These are phyloP conservation scores for Hydractinia echinata DNA, from an alignment of 30 jellyfish, hydroid and myxozoan genomes.

Conservation along the genomic window DNA sequence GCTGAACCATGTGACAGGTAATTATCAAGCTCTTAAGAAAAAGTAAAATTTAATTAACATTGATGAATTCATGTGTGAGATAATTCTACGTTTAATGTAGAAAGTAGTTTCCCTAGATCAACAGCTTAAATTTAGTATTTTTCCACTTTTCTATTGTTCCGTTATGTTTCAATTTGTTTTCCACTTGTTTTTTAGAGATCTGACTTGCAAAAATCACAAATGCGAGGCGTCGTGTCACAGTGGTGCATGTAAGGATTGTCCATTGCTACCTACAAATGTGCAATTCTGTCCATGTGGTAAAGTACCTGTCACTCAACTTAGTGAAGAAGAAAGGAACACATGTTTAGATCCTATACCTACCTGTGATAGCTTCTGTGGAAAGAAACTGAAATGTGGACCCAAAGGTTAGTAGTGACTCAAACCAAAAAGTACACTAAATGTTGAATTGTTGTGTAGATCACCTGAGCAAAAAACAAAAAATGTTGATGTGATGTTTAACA, in stretches of 20 bases:
- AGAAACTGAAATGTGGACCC: conserved; percentile 78
- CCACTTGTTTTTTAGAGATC: conserved; percentile 27
- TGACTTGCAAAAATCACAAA: conserved; percentile 63
- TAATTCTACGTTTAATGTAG: too few relatives aligned
- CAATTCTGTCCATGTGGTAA: conserved; percentile 83
- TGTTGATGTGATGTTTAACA: too few relatives aligned
- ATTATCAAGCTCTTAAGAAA: neutral
- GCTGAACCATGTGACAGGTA: conserved; percentile 57
- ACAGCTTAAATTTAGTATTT: neutral
- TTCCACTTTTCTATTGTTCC: neutral
- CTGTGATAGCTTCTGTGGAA: conserved; percentile 81
- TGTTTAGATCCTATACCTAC: conserved; percentile 89
- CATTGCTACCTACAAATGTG: conserved; percentile 52
- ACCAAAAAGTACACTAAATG: neutral
- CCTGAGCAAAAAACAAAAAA: too few relatives aligned
- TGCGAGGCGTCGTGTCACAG: conserved; percentile 68
- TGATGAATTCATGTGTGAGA: too few relatives aligned
- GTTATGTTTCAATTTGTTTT: neutral
- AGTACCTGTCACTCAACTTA: conserved; percentile 39
- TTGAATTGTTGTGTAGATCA: neutral
- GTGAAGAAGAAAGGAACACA: conserved; percentile 48
- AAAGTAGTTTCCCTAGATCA: neutral
- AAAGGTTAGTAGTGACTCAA: conserved; percentile 37
- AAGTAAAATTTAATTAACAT: too few relatives aligned
- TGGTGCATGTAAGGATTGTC: conserved; percentile 68